A percentile compares a stretch with the other conserved stretches of the same genome.
These are phyloP conservation scores for Lampris incognitus DNA, from an alignment of 2,113 vertebrate genomes.

Conservation along the genomic window DNA sequence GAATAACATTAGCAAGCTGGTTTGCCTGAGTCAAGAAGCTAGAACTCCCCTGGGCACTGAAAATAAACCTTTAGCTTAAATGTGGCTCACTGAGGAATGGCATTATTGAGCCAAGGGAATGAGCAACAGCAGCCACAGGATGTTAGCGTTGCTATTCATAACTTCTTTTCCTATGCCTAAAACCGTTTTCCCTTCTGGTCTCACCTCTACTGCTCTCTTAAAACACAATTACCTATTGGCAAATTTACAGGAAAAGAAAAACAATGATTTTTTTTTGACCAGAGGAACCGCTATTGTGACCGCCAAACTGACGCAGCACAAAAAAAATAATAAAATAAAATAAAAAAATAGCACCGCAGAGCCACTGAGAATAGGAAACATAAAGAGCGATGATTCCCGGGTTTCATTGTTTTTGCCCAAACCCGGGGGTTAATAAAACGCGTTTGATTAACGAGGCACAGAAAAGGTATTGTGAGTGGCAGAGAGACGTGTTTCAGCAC, in stretches of 20 bases:
- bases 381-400: slow-evolving; percentile 70
- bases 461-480: slow-evolving; percentile 52
- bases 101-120: slow-evolving; percentile 74
- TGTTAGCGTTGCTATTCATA: slow-evolving; percentile 78
- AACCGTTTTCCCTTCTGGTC: slow-evolving; percentile 73
- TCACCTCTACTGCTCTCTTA: slow-evolving; percentile 76
- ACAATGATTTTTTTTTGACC: slow-evolving; percentile 75
- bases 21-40: slow-evolving; percentile 46
- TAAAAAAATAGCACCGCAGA: neutral
- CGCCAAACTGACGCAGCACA: slow-evolving; percentile 60
- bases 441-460: slow-evolving; percentile 46
- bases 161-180: slow-evolving; percentile 74
- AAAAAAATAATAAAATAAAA: slow-evolving; percentile 40
- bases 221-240: slow-evolving; percentile 75
- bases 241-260: slow-evolving; percentile 73
- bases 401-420: slow-evolving; percentile 66
- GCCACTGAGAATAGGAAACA: slow-evolving; percentile 60
- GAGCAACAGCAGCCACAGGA: slow-evolving; percentile 79
- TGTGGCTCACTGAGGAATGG: slow-evolving; percentile 76
- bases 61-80: slow-evolving; percentile 79
- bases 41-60: slow-evolving; percentile 65
- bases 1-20: slow-evolving; percentile 67
- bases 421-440: slow-evolving; percentile 65
- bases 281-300: slow-evolving; percentile 68
- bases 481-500: slow-evolving; percentile 64